phyloP scores from a whole-genome alignment of 1,140 invertebrate species.

The Pseudomyrmex dendroicus region DNA sequence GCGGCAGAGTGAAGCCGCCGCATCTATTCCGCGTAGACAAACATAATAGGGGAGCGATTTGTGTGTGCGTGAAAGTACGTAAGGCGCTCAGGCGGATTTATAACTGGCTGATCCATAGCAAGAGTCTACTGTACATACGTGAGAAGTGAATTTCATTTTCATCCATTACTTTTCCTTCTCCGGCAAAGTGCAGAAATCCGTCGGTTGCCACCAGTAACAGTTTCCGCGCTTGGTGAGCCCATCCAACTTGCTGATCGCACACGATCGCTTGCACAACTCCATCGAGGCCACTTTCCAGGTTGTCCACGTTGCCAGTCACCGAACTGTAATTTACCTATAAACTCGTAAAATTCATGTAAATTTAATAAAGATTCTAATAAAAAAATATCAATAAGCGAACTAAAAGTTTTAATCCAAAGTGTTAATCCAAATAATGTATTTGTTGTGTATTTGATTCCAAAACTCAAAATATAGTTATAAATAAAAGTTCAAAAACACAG shows the following conservation, averaged over 20 bases:
- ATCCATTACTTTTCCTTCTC: slow-evolving; percentile 85
- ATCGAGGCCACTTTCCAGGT: slow-evolving; percentile 87
- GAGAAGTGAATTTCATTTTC: neutral
- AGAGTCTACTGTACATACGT: too few species aligned
- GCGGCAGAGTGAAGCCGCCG: too few species aligned
- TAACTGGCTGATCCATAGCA: too few species aligned
- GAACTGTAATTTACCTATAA: slow-evolving; percentile 71
- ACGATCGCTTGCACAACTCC: slow-evolving; percentile 86
- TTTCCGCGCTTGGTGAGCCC: slow-evolving; percentile 86
- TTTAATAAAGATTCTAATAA: neutral
- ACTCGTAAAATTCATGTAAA: neutral
- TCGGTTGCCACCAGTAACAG: slow-evolving; percentile 88
- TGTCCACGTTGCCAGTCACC: slow-evolving; percentile 86
- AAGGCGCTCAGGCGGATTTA: too few species aligned
- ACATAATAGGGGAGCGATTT: too few species aligned
- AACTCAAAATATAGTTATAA: too few species aligned
- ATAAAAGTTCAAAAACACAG: neutral
- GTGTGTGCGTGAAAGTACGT: too few species aligned
- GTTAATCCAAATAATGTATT: too few species aligned
- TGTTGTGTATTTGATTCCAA: too few species aligned
- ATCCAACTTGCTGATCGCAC: slow-evolving; percentile 86
- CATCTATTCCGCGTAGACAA: too few species aligned
- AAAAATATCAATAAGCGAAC: neutral
- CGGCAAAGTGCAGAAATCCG: slow-evolving; percentile 88
- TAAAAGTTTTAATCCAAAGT: too few species aligned